Conservation (phyloP, 2,113 vertebrate species). For the Pseudonaja textilis region DNA sequence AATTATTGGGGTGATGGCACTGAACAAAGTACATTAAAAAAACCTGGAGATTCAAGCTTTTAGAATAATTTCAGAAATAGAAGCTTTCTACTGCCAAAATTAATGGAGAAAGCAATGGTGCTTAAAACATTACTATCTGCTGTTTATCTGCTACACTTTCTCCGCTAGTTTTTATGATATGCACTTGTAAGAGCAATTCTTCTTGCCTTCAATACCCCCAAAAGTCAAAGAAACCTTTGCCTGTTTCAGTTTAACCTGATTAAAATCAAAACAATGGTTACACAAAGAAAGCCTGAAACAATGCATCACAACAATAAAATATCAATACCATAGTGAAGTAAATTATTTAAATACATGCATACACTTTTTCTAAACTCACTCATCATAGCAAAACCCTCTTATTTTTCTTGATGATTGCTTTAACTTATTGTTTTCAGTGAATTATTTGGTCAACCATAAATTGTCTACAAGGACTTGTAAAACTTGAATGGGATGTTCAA, state of each 20-base stretch:
- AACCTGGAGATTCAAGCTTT: not conserved
- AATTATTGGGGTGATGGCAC: too few species aligned
- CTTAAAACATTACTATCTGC: not conserved
- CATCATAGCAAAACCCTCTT: not conserved
- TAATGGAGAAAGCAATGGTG: not conserved
- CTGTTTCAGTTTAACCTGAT: not conserved
- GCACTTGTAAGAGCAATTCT: not conserved
- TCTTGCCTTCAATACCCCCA: not conserved
- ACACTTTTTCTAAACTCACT: not conserved
- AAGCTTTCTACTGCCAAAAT: not conserved
- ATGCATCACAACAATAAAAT: not conserved
- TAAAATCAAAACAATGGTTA: not conserved
- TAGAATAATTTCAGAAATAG: not conserved
- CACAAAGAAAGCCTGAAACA: not conserved
- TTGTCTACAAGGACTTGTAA: not conserved
- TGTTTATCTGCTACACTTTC: not conserved
- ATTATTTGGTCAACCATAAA: not conserved
- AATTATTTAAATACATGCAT: not conserved
- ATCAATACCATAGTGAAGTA: not conserved
- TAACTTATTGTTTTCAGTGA: not conserved
- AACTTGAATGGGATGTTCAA: not conserved
- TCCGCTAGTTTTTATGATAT: not conserved
- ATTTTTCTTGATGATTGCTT: not conserved
- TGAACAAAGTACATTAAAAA: not conserved
- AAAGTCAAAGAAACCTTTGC: not conserved